Evolutionary conservation across 2,797 vertebrate genomes (phyloP), one percentile per base, ranked within the genome.

Genomic region (Geotrypetes seraphini): DNA sequence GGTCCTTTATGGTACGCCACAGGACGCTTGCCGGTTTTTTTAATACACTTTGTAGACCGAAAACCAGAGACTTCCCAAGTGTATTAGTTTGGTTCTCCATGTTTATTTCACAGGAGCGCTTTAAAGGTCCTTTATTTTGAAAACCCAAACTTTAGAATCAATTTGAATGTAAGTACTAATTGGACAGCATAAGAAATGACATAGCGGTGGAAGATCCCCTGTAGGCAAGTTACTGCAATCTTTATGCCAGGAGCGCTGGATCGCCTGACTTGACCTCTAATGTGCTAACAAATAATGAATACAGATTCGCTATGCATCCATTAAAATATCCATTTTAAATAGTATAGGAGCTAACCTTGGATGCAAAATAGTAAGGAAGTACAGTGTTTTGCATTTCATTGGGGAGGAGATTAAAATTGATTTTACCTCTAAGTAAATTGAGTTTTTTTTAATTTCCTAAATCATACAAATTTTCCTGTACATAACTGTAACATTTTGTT

Each of bases 171-270:
- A 71, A 70, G 62, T 66, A 63, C 36, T 57, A 66, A 45, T 64
- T 59, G 59, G 53, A 73, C 50, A 69, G 51, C 46, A n/a, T 70
- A 68, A 71, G 57, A 69, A 71, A 76, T 67, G 64, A 62, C 49
- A 26, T 20, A n/a, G 39, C 43, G 47, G 41, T 57, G 42, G 36
- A 19, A 25, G 29, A 31, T 30, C 66, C 67, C 64, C 66, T 58
- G 33, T 29, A 2, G 49, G 56, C 3, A 12, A 60, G 47, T 38
- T 38, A 16, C 42, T 39, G 26, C 43, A 34, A 31, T 62, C 36
- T 51, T 22, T 38, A 13, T 44, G 53, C 43, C 42, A 39, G 39
- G n/a, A 28, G 60, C 41, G 47, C 60, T 58, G 45, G n/a, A 36
- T 50, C 36, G 53, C 62, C 39, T 62, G 64, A 59, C 37, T 32